phyloP scores from a whole-genome alignment of 1,140 invertebrate species.

The Battus philenor region DNA sequence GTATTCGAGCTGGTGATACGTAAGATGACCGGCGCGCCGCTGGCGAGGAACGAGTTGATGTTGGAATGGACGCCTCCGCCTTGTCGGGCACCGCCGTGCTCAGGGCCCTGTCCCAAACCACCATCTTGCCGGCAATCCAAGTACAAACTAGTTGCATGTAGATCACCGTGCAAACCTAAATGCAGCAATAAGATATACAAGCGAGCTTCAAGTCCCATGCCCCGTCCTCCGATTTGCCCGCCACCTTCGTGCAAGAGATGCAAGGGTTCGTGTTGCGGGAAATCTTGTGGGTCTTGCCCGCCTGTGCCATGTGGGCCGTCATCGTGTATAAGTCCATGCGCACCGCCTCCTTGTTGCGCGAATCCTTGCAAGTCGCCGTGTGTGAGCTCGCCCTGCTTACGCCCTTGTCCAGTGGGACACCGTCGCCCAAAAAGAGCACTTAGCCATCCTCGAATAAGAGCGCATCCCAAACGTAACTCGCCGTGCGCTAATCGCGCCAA shows the following conservation, averaged over 20 bases:
- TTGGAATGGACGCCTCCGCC: slow-evolving; percentile 66
- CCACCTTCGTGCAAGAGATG: slow-evolving; percentile 30
- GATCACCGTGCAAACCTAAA: slow-evolving; percentile 35
- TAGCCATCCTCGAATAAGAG: slow-evolving; percentile 46
- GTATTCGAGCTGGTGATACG: slow-evolving; percentile 64
- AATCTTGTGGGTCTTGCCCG: slow-evolving; percentile 20
- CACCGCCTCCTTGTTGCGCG: slow-evolving; percentile 14
- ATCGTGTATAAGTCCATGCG: slow-evolving; percentile 14
- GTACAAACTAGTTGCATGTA: slow-evolving; percentile 20
- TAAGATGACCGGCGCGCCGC: slow-evolving; percentile 51
- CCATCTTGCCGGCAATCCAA: slow-evolving; percentile 2
- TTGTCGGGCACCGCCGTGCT: slow-evolving; percentile 32
- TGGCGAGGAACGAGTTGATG: slow-evolving; percentile 64
- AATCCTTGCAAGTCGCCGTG: slow-evolving; percentile 26
- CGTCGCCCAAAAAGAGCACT: slow-evolving; percentile 30
- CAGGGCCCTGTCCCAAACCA: slow-evolving; percentile 24
- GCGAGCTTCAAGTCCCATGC: slow-evolving; percentile 21
- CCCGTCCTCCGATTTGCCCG: slow-evolving; percentile 21
- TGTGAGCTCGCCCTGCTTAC: slow-evolving; percentile 46
- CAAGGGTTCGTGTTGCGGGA: slow-evolving; percentile 26
- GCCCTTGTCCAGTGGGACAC: slow-evolving; percentile 44
- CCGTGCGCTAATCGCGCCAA: slow-evolving; percentile 48
- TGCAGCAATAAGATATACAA: slow-evolving; percentile 29
- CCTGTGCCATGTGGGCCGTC: slow-evolving; percentile 18
- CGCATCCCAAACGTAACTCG: slow-evolving; percentile 43